A percentile compares a stretch with the other conserved stretches of the same genome.
These are phyloP conservation scores for Sepioteuthis lessoniana DNA, from an alignment of 2,888 invertebrate genomes.

Conservation along the genomic window DNA sequence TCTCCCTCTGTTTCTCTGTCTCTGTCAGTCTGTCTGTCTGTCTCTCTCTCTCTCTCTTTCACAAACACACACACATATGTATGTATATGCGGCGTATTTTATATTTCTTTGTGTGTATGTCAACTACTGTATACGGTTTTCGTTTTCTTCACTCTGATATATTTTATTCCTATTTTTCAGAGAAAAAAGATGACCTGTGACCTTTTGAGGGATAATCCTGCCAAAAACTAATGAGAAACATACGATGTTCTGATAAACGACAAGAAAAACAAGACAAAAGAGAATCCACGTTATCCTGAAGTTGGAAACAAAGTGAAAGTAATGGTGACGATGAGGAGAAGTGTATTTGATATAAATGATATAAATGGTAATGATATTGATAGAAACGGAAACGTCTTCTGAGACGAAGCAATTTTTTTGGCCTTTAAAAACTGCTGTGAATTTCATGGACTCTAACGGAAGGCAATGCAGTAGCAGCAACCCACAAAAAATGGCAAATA, in stretches of 20 bases:
- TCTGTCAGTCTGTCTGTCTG: too few relatives aligned
- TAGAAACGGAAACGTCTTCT: not conserved
- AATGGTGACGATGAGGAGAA: not conserved
- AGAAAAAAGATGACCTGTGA: slow-evolving; percentile 7
- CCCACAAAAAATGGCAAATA: not conserved
- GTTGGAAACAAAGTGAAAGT: not conserved
- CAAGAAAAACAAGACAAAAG: not conserved
- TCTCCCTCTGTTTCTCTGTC: too few relatives aligned
- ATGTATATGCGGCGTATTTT: too few relatives aligned
- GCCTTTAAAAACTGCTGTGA: not conserved
- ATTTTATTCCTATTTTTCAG: not conserved
- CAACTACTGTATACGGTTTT: not conserved
- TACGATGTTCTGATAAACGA: not conserved
- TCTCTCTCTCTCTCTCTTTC: too few relatives aligned
- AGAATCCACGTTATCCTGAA: not conserved
- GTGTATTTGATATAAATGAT: not conserved
- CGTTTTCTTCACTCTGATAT: not conserved
- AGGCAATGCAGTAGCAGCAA: slow-evolving; percentile 23
- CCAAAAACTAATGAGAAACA: not conserved
- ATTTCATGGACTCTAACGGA: not conserved
- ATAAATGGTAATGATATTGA: too few relatives aligned
- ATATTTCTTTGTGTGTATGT: not conserved
- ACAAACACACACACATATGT: too few relatives aligned
- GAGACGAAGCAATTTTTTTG: not conserved
- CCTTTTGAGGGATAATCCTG: slow-evolving; percentile 4